phyloP scores from a whole-genome alignment of 2,113 vertebrate genomes.

The Phyllostomus discolor region DNA sequence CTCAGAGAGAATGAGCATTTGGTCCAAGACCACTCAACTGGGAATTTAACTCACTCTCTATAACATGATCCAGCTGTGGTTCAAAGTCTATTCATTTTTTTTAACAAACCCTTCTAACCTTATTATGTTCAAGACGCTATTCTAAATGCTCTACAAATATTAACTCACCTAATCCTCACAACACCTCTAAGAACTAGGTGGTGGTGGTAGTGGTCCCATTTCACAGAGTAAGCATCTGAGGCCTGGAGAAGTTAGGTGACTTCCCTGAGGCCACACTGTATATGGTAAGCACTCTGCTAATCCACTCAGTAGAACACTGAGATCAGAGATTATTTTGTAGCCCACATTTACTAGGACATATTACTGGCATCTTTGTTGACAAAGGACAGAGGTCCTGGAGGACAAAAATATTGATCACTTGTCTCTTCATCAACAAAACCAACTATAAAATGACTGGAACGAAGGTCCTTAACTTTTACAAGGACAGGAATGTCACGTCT shows the following conservation, averaged over 20 bases:
- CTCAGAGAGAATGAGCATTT: neutral
- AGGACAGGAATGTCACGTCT: neutral
- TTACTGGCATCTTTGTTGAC: neutral
- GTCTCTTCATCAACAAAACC: neutral
- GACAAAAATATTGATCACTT: neutral
- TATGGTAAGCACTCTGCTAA: rapidly evolving
- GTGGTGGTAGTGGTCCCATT: neutral
- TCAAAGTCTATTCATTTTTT: neutral
- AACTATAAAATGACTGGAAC: neutral
- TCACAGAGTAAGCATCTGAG: neutral
- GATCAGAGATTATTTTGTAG: neutral
- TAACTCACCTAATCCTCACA: neutral
- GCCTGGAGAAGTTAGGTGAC: neutral
- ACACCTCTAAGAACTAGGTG: neutral
- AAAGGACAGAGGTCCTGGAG: neutral
- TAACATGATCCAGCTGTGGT: neutral
- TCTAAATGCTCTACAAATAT: neutral
- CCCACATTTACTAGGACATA: neutral
- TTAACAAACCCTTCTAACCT: neutral
- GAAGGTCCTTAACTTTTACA: neutral
- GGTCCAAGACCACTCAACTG: neutral
- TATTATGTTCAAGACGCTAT: neutral
- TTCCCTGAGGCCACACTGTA: rapidly evolving
- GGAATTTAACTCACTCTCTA: neutral
- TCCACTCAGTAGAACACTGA: neutral